Evolutionary conservation across 2,888 invertebrate species (phyloP), one percentile per base, ranked within the genome.

Genomic region (Catocala nupta): DNA sequence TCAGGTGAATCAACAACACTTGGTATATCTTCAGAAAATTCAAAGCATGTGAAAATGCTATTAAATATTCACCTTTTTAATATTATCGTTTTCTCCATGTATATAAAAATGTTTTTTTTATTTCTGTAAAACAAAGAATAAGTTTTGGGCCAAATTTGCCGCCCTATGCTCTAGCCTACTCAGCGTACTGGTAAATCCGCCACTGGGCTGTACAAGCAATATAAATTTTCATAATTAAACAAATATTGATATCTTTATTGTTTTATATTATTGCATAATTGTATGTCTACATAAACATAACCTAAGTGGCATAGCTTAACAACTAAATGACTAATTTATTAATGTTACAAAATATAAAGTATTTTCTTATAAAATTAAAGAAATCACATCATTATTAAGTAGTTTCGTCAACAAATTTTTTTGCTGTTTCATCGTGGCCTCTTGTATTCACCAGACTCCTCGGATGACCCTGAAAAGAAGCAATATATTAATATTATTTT

Each of bases 321-420:
- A 83, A 71, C 86, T 92, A 92, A 89, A 89, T 93, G 93, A 93
- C 93, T 93, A 92, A 90, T 88, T 88, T 82, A 83, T 84, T 68
- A 78, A 81, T 84, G 80, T 81, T 85, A 83, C 76, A 83, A 82
- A 81, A 81, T 79, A 81, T 81, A 76, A 78, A 80, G 72, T 78
- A 83, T 83, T 83, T 84, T 85, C 80, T 80, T 65, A 74, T 84
- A 84, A 83, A 83, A 82, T 85, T 85, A 84, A 85, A 83, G 78
- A 88, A 90, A 92, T 92, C 92, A 92, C 93, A 92, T 86, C 90
- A 90, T 84, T 85, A 83, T 88, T 90, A 90, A 89, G 89, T 91
- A 88, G 80, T 81, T 80, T 80, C 72, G 80, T 83, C 80, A 73
- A 71, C 72, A 68, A 69, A 55, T 65, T 73, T 70, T 59, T 68